phyloP scores from a whole-genome alignment of 1,140 invertebrate genomes.

The Branchinecta lynchi region DNA sequence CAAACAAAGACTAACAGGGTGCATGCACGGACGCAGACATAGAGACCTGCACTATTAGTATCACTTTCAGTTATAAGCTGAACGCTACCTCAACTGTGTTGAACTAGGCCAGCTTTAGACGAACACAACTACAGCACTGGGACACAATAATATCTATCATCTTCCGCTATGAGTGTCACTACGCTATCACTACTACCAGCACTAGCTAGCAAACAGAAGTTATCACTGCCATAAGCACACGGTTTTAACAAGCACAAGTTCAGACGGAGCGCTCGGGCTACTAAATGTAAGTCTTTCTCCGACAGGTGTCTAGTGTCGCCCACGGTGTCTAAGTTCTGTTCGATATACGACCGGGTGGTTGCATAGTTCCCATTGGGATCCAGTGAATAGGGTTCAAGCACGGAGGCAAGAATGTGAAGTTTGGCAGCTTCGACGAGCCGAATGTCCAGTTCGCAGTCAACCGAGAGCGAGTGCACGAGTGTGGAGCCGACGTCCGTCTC shows the following conservation, averaged over 20 bases:
- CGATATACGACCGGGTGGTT: not conserved
- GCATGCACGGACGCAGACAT: too few species aligned
- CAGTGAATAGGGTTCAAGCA: conserved; percentile 29
- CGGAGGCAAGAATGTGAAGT: conserved; percentile 35
- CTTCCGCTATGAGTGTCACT: not conserved
- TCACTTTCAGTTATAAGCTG: not conserved
- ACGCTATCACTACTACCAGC: not conserved
- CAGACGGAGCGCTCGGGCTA: not conserved
- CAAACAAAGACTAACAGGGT: too few species aligned
- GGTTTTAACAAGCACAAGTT: conserved; percentile 2
- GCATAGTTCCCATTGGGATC: conserved; percentile 25
- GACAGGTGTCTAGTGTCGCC: not conserved
- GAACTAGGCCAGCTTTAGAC: not conserved
- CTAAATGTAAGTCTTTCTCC: not conserved
- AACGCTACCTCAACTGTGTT: not conserved
- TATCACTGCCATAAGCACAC: not conserved
- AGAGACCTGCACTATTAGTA: too few species aligned
- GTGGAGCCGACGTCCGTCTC: conserved; percentile 9
- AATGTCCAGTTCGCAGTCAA: conserved; percentile 31
- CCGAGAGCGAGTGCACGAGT: conserved; percentile 32
- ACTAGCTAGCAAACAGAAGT: not conserved
- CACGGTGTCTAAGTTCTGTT: conserved; percentile 3
- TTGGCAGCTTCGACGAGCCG: conserved; percentile 38
- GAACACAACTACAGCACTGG: not conserved
- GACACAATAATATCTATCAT: conserved; percentile 1